phyloP scores from a whole-genome alignment of 2,113 vertebrate genomes.

The Cyprinodon tularosa region DNA sequence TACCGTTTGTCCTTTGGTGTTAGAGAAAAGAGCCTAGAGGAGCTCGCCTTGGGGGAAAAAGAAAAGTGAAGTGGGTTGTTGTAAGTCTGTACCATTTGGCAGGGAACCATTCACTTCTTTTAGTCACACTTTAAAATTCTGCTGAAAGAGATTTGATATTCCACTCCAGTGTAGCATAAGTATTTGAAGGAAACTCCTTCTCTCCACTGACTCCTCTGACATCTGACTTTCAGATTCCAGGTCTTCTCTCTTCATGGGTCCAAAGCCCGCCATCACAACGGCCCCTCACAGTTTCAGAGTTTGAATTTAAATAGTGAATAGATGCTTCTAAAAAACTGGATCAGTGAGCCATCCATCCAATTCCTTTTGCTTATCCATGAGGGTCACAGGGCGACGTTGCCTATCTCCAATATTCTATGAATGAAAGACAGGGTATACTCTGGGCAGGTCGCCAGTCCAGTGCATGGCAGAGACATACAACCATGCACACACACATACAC shows the following conservation, averaged over 20 bases:
- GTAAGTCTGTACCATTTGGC: constrained; percentile 38
- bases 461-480: no score
- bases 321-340: constrained; percentile 90
- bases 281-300: constrained; percentile 69
- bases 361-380: no score
- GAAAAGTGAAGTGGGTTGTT: constrained; percentile 41
- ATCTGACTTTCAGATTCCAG: constrained; percentile 86
- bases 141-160: constrained; percentile 54
- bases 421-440: no score
- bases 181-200: constrained; percentile 81
- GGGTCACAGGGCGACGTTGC: no score
- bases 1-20: constrained; percentile 44
- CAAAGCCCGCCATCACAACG: constrained; percentile 21
- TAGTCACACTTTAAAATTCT: constrained; percentile 38
- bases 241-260: constrained; percentile 82
- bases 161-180: constrained; percentile 57
- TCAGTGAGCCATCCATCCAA: constrained; percentile 65
- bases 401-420: no score
- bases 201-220: constrained; percentile 81
- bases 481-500: no score
- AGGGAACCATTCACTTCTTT: constrained; percentile 8
- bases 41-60: background rate
- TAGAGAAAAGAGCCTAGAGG: constrained; percentile 16
- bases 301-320: constrained; percentile 85
- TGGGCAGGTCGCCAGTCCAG: no score